Conservation (phyloP, 2,797 vertebrate species). For the Odontamblyopus lacepedii region DNA sequence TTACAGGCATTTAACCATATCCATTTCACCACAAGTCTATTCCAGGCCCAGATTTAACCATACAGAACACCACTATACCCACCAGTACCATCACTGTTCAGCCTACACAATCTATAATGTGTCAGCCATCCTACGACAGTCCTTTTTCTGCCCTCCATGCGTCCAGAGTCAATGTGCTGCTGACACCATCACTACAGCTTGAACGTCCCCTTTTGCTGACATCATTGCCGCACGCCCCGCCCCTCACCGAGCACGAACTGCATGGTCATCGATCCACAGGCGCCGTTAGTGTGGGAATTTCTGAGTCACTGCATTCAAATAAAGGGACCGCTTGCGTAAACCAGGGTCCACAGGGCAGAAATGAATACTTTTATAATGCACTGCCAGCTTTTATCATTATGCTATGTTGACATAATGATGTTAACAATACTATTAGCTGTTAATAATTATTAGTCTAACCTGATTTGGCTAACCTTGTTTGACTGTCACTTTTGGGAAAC, state of each 20-base stretch:
- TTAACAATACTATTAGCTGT: neutral
- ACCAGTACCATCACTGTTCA: neutral
- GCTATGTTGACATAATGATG: neutral
- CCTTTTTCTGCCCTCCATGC: constrained; percentile 8
- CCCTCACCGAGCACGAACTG: constrained; percentile 29
- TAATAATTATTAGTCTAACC: neutral
- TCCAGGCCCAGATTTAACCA: neutral
- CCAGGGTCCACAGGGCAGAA: neutral
- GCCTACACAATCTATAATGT: neutral
- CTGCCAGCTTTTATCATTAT: neutral
- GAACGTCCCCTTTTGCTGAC: neutral
- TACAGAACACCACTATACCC: too few relatives aligned
- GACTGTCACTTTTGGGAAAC: too few relatives aligned
- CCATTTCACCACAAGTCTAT: neutral
- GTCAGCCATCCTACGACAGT: neutral
- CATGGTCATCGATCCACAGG: constrained; percentile 44
- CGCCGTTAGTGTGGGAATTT: constrained; percentile 46
- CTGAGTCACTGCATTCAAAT: constrained; percentile 44
- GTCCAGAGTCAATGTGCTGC: constrained; percentile 25
- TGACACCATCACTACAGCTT: constrained; percentile 50
- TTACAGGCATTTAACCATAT: neutral
- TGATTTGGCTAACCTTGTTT: neutral
- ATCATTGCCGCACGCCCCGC: constrained; percentile 47
- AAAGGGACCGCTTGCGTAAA: constrained; percentile 4
- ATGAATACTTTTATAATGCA: constrained; percentile 6